These are phyloP conservation scores for Takifugu bimaculatus DNA, from an alignment of 2,113 vertebrate genomes.

Conservation along the genomic window DNA sequence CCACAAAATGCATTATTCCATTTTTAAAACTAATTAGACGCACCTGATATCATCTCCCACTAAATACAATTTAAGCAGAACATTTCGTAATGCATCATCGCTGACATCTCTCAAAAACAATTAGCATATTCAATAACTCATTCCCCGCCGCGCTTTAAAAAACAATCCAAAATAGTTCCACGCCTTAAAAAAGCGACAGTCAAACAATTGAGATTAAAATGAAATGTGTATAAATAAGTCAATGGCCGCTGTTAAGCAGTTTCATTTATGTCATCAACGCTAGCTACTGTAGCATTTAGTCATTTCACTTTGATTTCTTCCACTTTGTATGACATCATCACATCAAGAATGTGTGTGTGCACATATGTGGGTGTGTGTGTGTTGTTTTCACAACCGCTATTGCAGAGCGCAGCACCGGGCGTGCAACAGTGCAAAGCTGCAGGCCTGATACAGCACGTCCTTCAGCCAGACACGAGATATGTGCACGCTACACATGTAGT, in stretches of 20 bases:
- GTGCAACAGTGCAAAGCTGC: slow-evolving; percentile 22
- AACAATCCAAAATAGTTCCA: slow-evolving; percentile 23
- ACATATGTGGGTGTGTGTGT: no score
- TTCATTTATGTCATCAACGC: slow-evolving; percentile 3
- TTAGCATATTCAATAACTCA: slow-evolving; percentile 52
- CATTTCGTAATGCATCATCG: slow-evolving; percentile 51
- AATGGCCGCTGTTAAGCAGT: background rate
- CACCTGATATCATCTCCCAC: slow-evolving; percentile 27
- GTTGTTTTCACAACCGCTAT: slow-evolving; percentile 4
- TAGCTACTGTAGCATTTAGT: background rate
- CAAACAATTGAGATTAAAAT: no score
- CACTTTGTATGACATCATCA: background rate
- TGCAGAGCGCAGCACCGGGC: slow-evolving; percentile 21
- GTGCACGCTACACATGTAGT: slow-evolving; percentile 54
- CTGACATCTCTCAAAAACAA: slow-evolving; percentile 42
- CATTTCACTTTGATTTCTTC: no score
- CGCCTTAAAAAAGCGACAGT: background rate
- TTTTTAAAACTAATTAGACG: slow-evolving; percentile 29
- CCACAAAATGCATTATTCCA: slow-evolving; percentile 30
- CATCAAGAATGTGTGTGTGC: background rate
- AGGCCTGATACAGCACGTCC: slow-evolving; percentile 48
- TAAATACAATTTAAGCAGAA: slow-evolving; percentile 52
- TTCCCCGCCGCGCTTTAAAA: slow-evolving; percentile 39
- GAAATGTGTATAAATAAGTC: no score
- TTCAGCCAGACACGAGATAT: slow-evolving; percentile 61